phyloP scores from a whole-genome alignment of 2,797 vertebrate genomes.

The Enteromius treurensis region DNA sequence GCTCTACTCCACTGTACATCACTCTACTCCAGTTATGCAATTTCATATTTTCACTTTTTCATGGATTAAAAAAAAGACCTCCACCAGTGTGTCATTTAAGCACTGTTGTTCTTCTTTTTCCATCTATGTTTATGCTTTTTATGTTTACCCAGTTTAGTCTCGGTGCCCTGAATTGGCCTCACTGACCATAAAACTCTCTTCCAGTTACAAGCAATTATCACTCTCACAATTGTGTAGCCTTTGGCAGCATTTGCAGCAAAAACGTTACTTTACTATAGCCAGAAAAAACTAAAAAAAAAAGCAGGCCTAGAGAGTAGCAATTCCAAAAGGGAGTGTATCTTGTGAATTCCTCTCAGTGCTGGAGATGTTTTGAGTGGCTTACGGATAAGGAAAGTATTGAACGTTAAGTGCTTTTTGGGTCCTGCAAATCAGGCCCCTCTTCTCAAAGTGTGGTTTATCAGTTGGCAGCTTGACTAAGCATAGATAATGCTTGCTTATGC shows the following conservation, averaged over 20 bases:
- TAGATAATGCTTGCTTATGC: slow-evolving; percentile 29
- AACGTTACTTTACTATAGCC: slow-evolving; percentile 25
- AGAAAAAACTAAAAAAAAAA: slow-evolving; percentile 41
- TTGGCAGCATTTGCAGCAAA: slow-evolving; percentile 27
- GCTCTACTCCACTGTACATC: too few species aligned
- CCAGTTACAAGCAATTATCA: slow-evolving; percentile 56
- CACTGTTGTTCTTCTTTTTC: neutral
- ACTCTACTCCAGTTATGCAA: neutral
- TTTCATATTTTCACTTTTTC: neutral
- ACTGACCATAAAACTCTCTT: slow-evolving; percentile 48
- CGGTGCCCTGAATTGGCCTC: slow-evolving; percentile 16
- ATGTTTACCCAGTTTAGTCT: neutral
- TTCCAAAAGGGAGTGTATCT: slow-evolving; percentile 30
- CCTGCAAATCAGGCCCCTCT: slow-evolving; percentile 26
- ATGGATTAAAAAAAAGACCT: neutral
- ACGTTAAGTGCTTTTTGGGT: slow-evolving; percentile 13
- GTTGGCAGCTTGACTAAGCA: slow-evolving; percentile 39
- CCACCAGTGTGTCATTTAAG: neutral
- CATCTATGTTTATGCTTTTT: neutral
- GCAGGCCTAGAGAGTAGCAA: slow-evolving; percentile 5
- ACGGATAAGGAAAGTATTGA: slow-evolving; percentile 29
- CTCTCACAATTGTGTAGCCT: slow-evolving; percentile 36
- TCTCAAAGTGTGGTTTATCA: slow-evolving; percentile 42
- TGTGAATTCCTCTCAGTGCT: slow-evolving; percentile 21
- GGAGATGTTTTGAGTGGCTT: slow-evolving; percentile 38